phyloP scores from a whole-genome alignment of 1,140 invertebrate species.

The Apocrypta bakeri region DNA sequence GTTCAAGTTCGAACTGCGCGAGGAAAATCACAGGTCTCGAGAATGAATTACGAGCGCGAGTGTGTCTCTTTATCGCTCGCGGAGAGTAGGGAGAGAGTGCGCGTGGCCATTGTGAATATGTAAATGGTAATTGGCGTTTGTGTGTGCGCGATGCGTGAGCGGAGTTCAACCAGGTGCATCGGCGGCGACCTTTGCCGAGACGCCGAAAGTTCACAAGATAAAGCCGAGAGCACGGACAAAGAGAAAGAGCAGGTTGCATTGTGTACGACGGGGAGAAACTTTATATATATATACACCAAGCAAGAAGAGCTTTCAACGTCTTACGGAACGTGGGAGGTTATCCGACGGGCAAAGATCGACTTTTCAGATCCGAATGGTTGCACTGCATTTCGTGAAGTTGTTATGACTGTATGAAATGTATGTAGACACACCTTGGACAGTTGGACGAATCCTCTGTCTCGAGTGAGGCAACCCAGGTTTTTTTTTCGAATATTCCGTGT shows the following conservation, averaged over 20 bases:
- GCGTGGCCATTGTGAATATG: constrained; percentile 27
- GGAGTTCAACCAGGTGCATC: constrained; percentile 25
- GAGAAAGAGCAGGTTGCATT: not conserved
- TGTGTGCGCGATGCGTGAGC: not conserved
- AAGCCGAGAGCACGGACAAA: too few species aligned
- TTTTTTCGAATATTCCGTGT: too few species aligned
- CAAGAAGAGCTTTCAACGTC: not conserved
- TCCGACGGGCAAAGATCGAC: too few species aligned
- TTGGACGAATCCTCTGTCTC: too few species aligned
- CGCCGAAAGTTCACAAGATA: too few species aligned
- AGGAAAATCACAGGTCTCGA: constrained; percentile 37
- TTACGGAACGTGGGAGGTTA: not conserved
- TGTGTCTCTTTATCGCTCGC: constrained; percentile 13
- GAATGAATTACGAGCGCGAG: constrained; percentile 32
- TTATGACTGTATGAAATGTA: too few species aligned
- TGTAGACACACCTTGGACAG: too few species aligned
- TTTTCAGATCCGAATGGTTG: too few species aligned
- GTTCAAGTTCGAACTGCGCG: constrained; percentile 32
- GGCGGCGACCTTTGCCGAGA: not conserved
- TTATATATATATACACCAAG: not conserved
- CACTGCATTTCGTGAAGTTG: too few species aligned
- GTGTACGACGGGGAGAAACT: not conserved
- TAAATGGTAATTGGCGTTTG: constrained; percentile 33
- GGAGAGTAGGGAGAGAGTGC: not conserved
- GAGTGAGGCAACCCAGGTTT: too few species aligned